phyloP scores from a whole-genome alignment of 35 echinoderm and acorn worm genomes.

The Stichopus chloronotus region DNA sequence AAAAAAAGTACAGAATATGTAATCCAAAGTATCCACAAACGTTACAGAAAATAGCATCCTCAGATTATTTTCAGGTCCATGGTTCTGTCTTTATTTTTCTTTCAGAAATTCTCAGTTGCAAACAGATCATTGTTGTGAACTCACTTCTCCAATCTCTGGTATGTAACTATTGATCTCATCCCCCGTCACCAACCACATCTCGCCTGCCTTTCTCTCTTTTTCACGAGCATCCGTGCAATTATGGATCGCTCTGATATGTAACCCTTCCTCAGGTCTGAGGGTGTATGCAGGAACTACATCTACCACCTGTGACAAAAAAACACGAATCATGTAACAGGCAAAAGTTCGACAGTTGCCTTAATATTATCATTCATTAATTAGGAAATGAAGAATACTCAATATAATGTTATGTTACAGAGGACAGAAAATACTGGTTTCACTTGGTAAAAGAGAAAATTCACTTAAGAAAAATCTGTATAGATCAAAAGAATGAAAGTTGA shows the following conservation, averaged over 20 bases:
- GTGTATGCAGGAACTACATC: slow-evolving; percentile 68
- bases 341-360: not conserved
- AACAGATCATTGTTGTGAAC: not conserved
- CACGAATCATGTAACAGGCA: not conserved
- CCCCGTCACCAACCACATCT: slow-evolving; percentile 88
- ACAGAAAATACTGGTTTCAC: too few species aligned
- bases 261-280: slow-evolving; percentile 59
- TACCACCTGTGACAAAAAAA: slow-evolving; percentile 58
- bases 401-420: not conserved
- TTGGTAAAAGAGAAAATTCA: too few species aligned
- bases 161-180: slow-evolving; percentile 84
- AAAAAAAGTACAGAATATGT: too few species aligned
- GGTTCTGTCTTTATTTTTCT: too few species aligned
- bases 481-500: too few species aligned
- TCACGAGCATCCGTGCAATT: slow-evolving; percentile 77
- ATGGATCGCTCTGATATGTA: slow-evolving; percentile 79
- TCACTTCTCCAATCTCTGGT: slow-evolving; percentile 93
- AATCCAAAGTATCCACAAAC: too few species aligned
- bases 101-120: too few species aligned
- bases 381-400: too few species aligned
- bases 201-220: slow-evolving; percentile 66
- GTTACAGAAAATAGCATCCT: too few species aligned
- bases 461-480: too few species aligned
- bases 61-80: too few species aligned
- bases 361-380: too few species aligned